phyloP scores from a whole-genome alignment of 2,113 vertebrate genomes.

The Stigmatopora argus region DNA sequence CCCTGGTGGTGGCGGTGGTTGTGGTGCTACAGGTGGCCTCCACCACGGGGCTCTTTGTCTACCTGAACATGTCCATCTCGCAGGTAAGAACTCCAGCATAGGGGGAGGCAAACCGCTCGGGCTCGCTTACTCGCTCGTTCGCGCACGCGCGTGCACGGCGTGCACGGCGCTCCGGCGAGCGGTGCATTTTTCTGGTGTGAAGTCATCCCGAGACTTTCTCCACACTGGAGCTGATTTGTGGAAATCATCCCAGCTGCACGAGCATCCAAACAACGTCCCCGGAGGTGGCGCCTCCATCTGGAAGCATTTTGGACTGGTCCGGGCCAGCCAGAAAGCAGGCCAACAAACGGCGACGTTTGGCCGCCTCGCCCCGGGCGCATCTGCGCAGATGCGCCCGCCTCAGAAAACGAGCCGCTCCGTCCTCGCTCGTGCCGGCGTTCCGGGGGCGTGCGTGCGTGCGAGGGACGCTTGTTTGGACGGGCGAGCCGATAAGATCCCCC shows the following conservation, averaged over 20 bases:
- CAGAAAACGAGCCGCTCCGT: neutral
- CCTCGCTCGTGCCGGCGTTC: neutral
- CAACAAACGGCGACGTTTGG: neutral
- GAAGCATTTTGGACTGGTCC: neutral
- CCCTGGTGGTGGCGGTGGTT: conserved; percentile 75
- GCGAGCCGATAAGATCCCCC: neutral
- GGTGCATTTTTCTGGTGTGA: conserved; percentile 9
- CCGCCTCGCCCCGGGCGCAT: neutral
- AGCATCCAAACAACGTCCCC: neutral
- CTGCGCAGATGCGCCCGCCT: neutral
- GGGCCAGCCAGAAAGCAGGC: neutral
- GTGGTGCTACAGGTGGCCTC: conserved; percentile 76
- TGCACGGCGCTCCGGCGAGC: conserved; percentile 9
- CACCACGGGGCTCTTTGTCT: conserved; percentile 76
- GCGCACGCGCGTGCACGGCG: neutral
- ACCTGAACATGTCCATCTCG: conserved; percentile 77
- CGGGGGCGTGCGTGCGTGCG: neutral
- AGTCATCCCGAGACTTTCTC: neutral
- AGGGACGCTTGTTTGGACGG: too few relatives aligned
- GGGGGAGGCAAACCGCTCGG: too few relatives aligned
- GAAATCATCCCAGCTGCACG: neutral
- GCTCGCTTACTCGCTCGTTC: too few relatives aligned
- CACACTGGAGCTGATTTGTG: neutral
- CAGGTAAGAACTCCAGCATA: conserved; percentile 57
- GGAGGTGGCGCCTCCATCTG: conserved; percentile 2